A percentile compares a stretch with the other conserved stretches of the same genome.
Conservation (phyloP, 2,797 vertebrate species). For the Acanthopagrus latus region DNA sequence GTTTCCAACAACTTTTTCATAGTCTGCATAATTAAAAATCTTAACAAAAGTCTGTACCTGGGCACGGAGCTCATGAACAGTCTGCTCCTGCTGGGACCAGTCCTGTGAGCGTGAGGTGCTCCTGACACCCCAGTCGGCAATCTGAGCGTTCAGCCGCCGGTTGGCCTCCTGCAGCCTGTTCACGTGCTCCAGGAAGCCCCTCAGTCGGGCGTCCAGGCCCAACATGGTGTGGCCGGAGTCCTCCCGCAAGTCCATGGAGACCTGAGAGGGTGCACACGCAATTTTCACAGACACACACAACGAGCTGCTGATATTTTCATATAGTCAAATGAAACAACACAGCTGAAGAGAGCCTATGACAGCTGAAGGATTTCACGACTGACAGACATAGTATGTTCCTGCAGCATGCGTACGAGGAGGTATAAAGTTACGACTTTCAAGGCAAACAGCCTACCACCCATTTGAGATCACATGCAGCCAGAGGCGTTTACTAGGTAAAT, state of each 20-base stretch:
- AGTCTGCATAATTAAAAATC: not conserved
- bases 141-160: constrained; percentile 77
- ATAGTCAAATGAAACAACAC: constrained; percentile 41
- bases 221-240: constrained; percentile 72
- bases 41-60: constrained; percentile 74
- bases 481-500: constrained; percentile 79
- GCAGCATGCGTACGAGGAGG: not conserved
- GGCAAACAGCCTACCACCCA: constrained; percentile 49
- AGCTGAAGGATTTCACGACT: no score
- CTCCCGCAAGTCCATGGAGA: constrained; percentile 69
- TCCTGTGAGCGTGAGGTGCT: constrained; percentile 33
- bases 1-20: not conserved
- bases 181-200: constrained; percentile 83
- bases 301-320: constrained; percentile 26
- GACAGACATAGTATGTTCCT: not conserved
- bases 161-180: constrained; percentile 80
- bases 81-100: constrained; percentile 77
- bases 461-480: constrained; percentile 43
- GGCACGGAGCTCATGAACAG: constrained; percentile 74
- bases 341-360: not conserved
- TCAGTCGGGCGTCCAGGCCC: constrained; percentile 78
- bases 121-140: constrained; percentile 66
- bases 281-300: constrained; percentile 27
- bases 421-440: constrained; percentile 42
- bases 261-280: constrained; percentile 27